Evolutionary conservation across 2,888 invertebrate genomes (phyloP).

Genomic region (Amiota minor): DNA sequence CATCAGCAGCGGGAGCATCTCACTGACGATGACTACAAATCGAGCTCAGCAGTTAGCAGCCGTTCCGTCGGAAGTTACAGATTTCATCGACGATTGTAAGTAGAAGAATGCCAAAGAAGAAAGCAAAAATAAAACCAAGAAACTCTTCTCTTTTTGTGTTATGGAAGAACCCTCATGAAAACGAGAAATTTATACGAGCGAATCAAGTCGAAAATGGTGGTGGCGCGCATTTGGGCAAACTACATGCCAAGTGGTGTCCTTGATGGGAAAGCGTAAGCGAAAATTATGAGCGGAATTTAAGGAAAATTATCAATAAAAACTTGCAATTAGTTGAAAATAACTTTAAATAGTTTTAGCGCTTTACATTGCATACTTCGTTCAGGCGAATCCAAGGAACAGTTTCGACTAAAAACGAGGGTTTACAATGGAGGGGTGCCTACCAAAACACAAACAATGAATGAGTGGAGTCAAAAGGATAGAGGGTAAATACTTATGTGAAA

Average conservation of each 20-base stretch:
- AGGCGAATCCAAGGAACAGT: no score
- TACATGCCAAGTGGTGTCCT: slow-evolving; percentile 36
- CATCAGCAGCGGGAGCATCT: not conserved
- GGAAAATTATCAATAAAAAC: slow-evolving; percentile 47
- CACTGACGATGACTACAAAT: slow-evolving; percentile 36
- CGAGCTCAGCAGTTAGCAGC: slow-evolving; percentile 54
- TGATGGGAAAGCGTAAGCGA: slow-evolving; percentile 45
- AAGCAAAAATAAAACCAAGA: not conserved
- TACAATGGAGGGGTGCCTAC: no score
- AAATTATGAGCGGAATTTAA: slow-evolving; percentile 48
- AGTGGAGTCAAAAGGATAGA: no score
- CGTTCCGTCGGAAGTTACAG: slow-evolving; percentile 46
- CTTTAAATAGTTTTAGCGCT: slow-evolving; percentile 43
- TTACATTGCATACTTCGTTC: no score
- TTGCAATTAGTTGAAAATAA: slow-evolving; percentile 56
- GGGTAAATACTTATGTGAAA: not conserved
- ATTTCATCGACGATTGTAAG: slow-evolving; percentile 17
- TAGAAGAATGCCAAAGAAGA: not conserved
- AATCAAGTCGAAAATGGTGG: slow-evolving; percentile 18
- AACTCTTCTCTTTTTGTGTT: not conserved
- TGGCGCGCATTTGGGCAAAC: slow-evolving; percentile 25
- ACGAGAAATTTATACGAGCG: slow-evolving; percentile 47
- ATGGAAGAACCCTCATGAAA: slow-evolving; percentile 18
- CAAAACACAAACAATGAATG: no score
- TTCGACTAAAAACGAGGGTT: no score